Percentiles rank a stretch among this genome's conserved stretches.
Conservation (phyloP, 2,888 invertebrate genomes). For the Ichneumoninae sp. region DNA sequence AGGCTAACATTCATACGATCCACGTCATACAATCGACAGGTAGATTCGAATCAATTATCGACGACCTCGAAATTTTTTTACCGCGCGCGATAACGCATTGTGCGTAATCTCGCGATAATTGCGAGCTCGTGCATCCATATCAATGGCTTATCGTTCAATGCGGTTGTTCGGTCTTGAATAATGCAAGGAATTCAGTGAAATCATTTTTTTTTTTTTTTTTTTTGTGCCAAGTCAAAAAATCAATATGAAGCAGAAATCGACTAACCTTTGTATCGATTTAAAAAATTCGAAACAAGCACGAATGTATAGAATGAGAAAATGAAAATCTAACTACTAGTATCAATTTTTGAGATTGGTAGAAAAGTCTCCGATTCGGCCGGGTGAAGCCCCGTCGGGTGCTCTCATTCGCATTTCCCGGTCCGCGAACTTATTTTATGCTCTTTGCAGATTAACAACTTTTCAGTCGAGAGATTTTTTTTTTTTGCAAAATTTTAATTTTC, state of each 20-base stretch:
- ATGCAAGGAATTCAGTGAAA: background rate
- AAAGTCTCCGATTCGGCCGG: too few species aligned
- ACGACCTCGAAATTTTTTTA: constrained; percentile 2
- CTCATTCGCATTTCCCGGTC: too few species aligned
- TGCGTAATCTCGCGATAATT: background rate
- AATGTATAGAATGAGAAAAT: too few species aligned
- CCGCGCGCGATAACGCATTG: background rate
- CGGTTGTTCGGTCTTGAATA: background rate
- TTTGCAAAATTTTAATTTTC: background rate
- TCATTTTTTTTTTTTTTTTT: background rate
- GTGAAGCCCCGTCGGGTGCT: too few species aligned
- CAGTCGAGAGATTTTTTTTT: background rate
- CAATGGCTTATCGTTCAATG: background rate
- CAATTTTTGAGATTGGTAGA: too few species aligned
- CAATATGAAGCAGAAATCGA: too few species aligned
- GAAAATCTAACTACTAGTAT: too few species aligned
- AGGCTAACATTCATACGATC: constrained; percentile 66
- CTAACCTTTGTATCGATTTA: too few species aligned
- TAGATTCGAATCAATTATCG: constrained; percentile 51
- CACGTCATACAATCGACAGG: constrained; percentile 54
- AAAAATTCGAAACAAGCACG: too few species aligned
- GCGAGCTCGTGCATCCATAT: background rate
- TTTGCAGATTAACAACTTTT: too few species aligned
- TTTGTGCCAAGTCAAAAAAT: too few species aligned
- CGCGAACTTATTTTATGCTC: too few species aligned